phyloP scores from a whole-genome alignment of 2,888 invertebrate genomes.

The Pristionchus exspectatus region DNA sequence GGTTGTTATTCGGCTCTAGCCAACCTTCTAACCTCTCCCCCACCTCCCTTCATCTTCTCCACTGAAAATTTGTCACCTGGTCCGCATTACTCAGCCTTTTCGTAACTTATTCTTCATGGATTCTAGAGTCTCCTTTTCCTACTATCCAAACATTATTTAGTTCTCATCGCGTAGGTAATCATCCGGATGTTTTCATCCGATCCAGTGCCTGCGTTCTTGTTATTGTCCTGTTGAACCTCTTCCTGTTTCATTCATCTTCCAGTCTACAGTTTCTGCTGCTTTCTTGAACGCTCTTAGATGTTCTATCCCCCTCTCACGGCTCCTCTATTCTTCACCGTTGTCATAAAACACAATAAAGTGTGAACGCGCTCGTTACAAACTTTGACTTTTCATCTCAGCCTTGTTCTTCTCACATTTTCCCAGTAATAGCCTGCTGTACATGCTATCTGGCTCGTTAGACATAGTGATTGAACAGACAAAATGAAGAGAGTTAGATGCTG shows the following conservation, averaged over 20 bases:
- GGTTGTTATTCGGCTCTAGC: not conserved
- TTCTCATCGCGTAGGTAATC: no score
- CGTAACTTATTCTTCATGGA: no score
- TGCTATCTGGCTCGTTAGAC: not conserved
- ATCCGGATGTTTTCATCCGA: no score
- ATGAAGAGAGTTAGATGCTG: not conserved
- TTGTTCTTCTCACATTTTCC: not conserved
- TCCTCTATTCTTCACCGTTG: not conserved
- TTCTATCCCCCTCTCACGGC: not conserved
- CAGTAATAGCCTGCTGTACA: not conserved
- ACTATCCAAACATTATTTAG: no score
- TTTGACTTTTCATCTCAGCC: not conserved
- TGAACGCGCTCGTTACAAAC: not conserved
- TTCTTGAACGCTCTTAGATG: no score
- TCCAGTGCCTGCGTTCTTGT: no score
- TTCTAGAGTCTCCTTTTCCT: no score
- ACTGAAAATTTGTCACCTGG: not conserved
- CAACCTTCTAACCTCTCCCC: constrained; percentile 2
- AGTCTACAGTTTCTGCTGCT: no score
- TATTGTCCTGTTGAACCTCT: no score
- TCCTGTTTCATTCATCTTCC: not conserved
- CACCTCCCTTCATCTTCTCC: not conserved
- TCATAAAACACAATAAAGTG: not conserved
- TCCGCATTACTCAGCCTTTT: not conserved
- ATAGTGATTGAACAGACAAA: not conserved